These are phyloP conservation scores for Ganaspis sp. DNA, from an alignment of 1,140 invertebrate species.

Conservation along the genomic window DNA sequence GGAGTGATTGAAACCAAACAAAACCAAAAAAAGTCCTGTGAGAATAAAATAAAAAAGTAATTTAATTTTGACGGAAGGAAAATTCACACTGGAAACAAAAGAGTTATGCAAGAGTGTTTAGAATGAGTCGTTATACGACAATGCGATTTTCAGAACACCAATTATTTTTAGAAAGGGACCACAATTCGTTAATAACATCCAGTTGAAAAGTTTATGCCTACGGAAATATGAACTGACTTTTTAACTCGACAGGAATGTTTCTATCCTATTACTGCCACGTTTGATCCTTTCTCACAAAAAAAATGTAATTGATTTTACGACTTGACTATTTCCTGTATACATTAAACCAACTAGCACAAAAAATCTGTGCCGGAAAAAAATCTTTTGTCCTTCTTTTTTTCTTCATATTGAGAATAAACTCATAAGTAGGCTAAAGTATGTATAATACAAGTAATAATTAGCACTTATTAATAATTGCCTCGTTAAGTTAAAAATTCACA, in stretches of 20 bases:
- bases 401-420: not conserved
- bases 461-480: not conserved
- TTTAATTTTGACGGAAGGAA: not conserved
- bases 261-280: not conserved
- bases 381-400: not conserved
- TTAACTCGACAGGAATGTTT: constrained; percentile 17
- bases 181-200: constrained; percentile 45
- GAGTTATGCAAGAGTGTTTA: not conserved
- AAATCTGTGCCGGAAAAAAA: not conserved
- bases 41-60: not conserved
- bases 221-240: constrained; percentile 10
- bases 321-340: not conserved
- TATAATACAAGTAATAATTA: not conserved
- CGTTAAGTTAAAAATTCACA: not conserved
- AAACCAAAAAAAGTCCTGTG: too few species aligned
- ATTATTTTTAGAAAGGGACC: constrained; percentile 59
- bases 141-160: constrained; percentile 43
- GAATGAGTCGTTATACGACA: constrained; percentile 45
- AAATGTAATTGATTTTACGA: not conserved
- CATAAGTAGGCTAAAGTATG: too few species aligned
- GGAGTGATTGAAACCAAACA: too few species aligned
- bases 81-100: not conserved
- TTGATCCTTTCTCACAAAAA: not conserved
- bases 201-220: constrained; percentile 20
- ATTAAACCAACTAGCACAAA: not conserved